These are phyloP conservation scores for Halictus ligatus DNA, from an alignment of 2,888 invertebrate species.

Conservation along the genomic window DNA sequence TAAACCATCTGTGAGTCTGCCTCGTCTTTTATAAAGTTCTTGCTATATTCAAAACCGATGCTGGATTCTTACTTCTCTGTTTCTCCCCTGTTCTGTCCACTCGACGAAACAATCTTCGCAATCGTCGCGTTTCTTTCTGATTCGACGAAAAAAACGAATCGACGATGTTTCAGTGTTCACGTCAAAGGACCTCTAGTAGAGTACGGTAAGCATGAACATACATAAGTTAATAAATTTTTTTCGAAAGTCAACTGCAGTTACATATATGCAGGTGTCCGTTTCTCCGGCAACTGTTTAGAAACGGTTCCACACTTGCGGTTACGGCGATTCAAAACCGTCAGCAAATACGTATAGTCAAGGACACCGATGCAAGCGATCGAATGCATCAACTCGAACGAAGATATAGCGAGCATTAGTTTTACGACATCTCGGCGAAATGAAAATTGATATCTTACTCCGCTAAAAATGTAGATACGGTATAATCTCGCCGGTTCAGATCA, in stretches of 20 bases:
- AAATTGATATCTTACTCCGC: neutral
- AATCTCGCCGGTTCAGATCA: neutral
- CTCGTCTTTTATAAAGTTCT: slow-evolving; percentile 84
- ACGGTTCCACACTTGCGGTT: neutral
- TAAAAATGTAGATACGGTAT: neutral
- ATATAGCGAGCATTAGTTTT: neutral
- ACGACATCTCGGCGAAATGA: neutral
- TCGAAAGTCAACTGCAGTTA: neutral
- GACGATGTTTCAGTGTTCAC: too few relatives aligned
- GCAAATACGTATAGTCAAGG: neutral
- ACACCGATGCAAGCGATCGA: neutral
- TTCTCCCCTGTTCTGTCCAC: neutral
- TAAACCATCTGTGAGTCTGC: slow-evolving; percentile 83
- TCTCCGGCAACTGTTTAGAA: neutral
- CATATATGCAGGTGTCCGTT: neutral
- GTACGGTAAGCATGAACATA: too few relatives aligned
- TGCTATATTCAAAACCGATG: slow-evolving; percentile 79
- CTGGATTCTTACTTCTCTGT: slow-evolving; percentile 57
- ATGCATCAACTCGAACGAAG: neutral
- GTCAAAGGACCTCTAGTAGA: too few relatives aligned
- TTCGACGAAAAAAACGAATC: too few relatives aligned
- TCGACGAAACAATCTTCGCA: neutral
- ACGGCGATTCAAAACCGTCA: neutral
- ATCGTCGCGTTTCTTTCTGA: neutral
- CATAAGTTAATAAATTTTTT: neutral